Base-by-base conservation (phyloP, 2,888 invertebrate species). In the Hypsopygia costalis region DNA sequence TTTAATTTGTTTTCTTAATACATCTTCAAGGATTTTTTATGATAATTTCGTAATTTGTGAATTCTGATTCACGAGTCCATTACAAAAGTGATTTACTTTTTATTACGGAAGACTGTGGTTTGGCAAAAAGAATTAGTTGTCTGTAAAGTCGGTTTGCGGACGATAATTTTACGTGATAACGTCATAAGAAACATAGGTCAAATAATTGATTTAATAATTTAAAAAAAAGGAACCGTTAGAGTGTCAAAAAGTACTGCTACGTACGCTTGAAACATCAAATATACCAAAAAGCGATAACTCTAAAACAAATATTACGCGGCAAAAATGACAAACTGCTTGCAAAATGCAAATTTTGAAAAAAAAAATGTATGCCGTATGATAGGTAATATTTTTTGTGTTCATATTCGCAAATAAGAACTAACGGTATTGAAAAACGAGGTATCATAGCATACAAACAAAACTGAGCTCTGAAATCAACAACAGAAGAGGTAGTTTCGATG, bases 381-480 rank as follows among this genome's bases (percentile, higher is more conserved):
- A 43, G 40, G 58, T 56, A 57, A 63, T 58, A 56, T 62, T 73
- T 72, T 77, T 77, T 70, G 64, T 61, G 58, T 55, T 48, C 52
- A 43, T 51, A 54, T 59, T 59, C 66, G 62, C 69, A 63, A 67
- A 68, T 62, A 66, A 55, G 57, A 49, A 48, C 43, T 71, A 78
- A 79, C 79, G 74, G 77, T 66, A 58, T 40, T 30, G 39, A 50
- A 58, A 58, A 61, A 64, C 59, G 51, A 40, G 49, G 9, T 12
- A 36, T 39, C 8, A 11, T 10, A 12, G 9, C 36, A n/a, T 27
- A 8, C 36, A 34, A 11, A 16, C 34, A 11, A 40, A 40, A 33
- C 21, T 33, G 11, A 9, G 35, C 43, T 37, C 35, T 37, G 20
- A 0, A 21, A 9, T 12, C 11, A 3, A n/a, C 1, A 6, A 9